phyloP scores from a whole-genome alignment of 2,888 invertebrate genomes.

The Octonoba sinensis region DNA sequence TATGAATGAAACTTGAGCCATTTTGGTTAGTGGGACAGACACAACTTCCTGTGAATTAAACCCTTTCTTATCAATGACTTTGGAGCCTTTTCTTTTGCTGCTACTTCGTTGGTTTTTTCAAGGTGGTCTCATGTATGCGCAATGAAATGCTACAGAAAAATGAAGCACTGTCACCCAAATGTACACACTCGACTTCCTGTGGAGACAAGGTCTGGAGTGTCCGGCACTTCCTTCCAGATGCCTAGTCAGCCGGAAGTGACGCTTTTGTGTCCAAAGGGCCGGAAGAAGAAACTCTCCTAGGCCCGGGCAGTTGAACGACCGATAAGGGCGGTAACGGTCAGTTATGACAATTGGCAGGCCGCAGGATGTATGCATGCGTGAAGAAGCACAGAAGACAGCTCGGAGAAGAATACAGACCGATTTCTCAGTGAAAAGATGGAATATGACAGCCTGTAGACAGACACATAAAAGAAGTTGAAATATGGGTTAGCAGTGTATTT shows the following conservation, averaged over 20 bases:
- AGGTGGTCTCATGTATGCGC: too few species aligned
- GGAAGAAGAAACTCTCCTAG: conserved; percentile 8
- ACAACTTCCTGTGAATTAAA: too few species aligned
- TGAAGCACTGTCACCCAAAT: too few species aligned
- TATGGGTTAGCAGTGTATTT: too few species aligned
- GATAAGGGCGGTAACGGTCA: conserved; percentile 1
- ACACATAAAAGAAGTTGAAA: too few species aligned
- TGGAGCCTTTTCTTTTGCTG: too few species aligned
- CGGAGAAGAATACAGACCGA: not conserved
- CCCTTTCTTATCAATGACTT: too few species aligned
- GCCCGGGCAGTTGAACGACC: conserved; percentile 28
- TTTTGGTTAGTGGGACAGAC: too few species aligned
- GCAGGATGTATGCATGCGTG: not conserved
- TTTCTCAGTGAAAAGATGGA: not conserved
- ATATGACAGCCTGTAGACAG: not conserved
- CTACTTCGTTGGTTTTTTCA: too few species aligned
- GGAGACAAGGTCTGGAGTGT: conserved; percentile 17
- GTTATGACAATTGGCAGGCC: conserved; percentile 13
- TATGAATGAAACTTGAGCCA: too few species aligned
- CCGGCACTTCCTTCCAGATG: conserved; percentile 58
- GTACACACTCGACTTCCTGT: too few species aligned
- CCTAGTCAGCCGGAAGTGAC: conserved; percentile 43
- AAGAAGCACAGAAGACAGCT: not conserved
- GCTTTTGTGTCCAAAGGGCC: conserved; percentile 14
- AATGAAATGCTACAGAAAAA: too few species aligned